Conservation (phyloP, 2,888 invertebrate genomes). For the Azorinus chamasolen region DNA sequence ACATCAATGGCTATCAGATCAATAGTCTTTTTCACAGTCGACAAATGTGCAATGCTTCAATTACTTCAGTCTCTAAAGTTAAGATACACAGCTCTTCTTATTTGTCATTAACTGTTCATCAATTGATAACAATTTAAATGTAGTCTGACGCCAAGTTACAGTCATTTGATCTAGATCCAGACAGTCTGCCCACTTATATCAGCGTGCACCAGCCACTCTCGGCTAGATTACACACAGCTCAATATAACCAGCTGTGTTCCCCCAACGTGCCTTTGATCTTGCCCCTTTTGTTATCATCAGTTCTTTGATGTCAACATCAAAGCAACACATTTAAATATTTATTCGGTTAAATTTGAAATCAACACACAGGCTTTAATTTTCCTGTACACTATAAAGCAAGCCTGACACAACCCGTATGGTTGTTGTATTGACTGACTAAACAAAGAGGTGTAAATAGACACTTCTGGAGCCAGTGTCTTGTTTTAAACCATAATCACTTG, state of each 20-base stretch:
- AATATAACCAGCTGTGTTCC: conserved; percentile 57
- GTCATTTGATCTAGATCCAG: too few relatives aligned
- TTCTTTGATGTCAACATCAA: conserved; percentile 66
- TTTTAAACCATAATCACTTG: conserved; percentile 12
- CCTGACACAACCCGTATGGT: neutral
- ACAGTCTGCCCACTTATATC: too few relatives aligned
- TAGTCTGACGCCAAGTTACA: too few relatives aligned
- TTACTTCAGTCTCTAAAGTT: too few relatives aligned
- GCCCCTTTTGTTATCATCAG: conserved; percentile 54
- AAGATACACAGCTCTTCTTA: too few relatives aligned
- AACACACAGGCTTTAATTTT: conserved; percentile 62
- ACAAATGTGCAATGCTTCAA: too few relatives aligned
- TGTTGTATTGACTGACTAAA: conserved; percentile 9
- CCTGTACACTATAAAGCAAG: conserved; percentile 5
- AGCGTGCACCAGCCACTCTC: too few relatives aligned
- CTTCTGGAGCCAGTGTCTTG: conserved; percentile 22
- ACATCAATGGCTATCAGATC: conserved; percentile 26
- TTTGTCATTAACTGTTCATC: too few relatives aligned
- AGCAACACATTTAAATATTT: conserved; percentile 68
- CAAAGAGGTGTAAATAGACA: conserved; percentile 12
- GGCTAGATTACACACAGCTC: neutral
- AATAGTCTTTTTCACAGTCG: conserved; percentile 19
- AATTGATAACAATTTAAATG: too few relatives aligned
- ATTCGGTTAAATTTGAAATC: conserved; percentile 62
- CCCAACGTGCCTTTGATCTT: conserved; percentile 54